These are phyloP conservation scores for Hyperoplus immaculatus DNA, from an alignment of 2,797 vertebrate genomes.

Conservation along the genomic window DNA sequence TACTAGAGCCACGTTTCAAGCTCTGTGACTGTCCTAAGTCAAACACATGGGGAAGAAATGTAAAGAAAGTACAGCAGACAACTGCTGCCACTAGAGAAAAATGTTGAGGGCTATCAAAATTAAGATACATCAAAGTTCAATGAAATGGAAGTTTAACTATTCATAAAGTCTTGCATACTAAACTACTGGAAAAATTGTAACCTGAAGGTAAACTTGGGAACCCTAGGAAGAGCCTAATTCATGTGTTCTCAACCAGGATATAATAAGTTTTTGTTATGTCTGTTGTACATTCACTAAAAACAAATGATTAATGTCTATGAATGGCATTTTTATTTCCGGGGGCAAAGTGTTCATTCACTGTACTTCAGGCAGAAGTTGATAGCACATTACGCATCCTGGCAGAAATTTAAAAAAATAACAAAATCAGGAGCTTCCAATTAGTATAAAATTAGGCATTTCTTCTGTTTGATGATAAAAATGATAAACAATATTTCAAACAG, in stretches of 20 bases:
- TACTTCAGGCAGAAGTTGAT: too few relatives aligned
- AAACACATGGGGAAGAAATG: not conserved
- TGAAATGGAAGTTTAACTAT: not conserved
- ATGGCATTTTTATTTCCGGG: too few relatives aligned
- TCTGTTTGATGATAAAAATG: not conserved
- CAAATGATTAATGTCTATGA: too few relatives aligned
- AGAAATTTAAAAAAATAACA: too few relatives aligned
- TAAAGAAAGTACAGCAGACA: not conserved
- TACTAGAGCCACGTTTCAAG: not conserved
- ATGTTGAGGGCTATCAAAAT: not conserved
- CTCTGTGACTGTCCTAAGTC: not conserved
- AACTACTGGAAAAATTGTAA: not conserved
- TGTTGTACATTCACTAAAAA: too few relatives aligned
- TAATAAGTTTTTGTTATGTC: too few relatives aligned
- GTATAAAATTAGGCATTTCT: not conserved
- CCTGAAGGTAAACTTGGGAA: not conserved
- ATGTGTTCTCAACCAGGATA: too few relatives aligned
- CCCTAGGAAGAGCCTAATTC: too few relatives aligned
- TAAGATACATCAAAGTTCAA: not conserved
- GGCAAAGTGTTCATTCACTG: too few relatives aligned
- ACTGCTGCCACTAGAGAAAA: not conserved
- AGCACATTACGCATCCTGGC: not conserved
- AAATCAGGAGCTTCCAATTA: not conserved
- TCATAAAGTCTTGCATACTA: not conserved
- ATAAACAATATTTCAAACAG: not conserved